phyloP scores from a whole-genome alignment of 1,140 invertebrate species.

The Teleogryllus occipitalis region DNA sequence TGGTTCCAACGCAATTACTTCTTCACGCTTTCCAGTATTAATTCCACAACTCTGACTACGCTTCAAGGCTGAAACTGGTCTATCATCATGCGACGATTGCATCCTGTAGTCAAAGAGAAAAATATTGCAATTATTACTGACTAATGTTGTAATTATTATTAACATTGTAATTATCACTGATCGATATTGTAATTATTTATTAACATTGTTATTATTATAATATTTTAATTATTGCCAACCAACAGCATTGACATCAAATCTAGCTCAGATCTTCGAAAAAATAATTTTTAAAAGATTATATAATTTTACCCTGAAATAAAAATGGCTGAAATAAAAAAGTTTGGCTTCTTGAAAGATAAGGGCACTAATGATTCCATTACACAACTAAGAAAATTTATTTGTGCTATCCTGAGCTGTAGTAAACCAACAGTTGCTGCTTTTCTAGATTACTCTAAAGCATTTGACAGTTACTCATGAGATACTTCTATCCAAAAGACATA shows the following conservation, averaged over 20 bases:
- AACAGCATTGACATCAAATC: background rate
- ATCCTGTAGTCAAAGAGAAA: background rate
- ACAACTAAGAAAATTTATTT: too few species aligned
- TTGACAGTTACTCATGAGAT: too few species aligned
- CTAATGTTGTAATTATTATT: background rate
- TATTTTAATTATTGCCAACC: background rate
- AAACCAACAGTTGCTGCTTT: too few species aligned
- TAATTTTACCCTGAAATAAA: too few species aligned
- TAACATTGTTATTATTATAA: background rate
- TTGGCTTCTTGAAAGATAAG: too few species aligned
- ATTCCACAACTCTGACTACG: conserved; percentile 12
- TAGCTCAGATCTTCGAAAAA: too few species aligned
- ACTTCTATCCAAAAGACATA: too few species aligned
- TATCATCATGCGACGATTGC: background rate
- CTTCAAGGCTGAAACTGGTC: background rate
- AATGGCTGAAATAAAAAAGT: too few species aligned
- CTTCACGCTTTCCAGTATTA: conserved; percentile 1
- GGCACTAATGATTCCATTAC: too few species aligned
- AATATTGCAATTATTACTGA: background rate
- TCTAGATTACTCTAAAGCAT: too few species aligned
- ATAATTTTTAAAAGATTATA: too few species aligned
- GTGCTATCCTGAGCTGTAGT: too few species aligned
- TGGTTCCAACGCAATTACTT: background rate
- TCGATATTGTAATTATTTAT: background rate
- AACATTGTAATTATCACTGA: background rate